Base-by-base conservation (phyloP, 35 echinoderm and acorn worm genomes). In the Amphiura filiformis region DNA sequence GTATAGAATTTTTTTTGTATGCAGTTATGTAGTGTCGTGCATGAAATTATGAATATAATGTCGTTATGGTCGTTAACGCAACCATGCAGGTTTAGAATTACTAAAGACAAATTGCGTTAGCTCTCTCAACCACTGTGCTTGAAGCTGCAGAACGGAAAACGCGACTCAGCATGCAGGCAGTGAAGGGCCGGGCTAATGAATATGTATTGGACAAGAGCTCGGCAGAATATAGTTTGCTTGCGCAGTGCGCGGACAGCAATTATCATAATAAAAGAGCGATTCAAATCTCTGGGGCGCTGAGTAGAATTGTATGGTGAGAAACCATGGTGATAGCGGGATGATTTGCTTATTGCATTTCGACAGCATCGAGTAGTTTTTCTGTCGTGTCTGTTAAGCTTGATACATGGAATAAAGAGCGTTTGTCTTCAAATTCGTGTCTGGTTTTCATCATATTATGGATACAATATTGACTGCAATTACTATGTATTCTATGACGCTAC, bases 241-340 rank as follows among this genome's bases (percentile, higher is more conserved):
- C 61, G 61, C 61, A 70, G 17, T 70, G 28, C 37, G 80, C 83
- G 32, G 83, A 37, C 56, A 35, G 32, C 26, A 65, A 85, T 85
- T 85, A 61, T 85, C 83, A 85, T 85, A 37, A 36, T 85, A 85
- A 85, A 84, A 85, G 83, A 56, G 31, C 49, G 47, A 65, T 85
- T 64, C 56, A 85, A 85, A 56, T 85, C 83, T 36, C 83, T 37
- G 64, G 83, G 83, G 83, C 64, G 83, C 52, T 34, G 36, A 37
- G 44, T 34, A 61, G 47, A 61, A 85, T 85, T 85, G 83, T 85
- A 70, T 70, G 83, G 47, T 85, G 31, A 32, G 83, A 85, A 85
- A 85, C 83, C 83, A 85, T 85, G 83, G 83, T 61, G 64, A 85
- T 70, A 85, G 17, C 4, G 17, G 15, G 83, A 85, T 84, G 61